phyloP scores from a whole-genome alignment of 2,113 vertebrate genomes.

The Hyla sarda region DNA sequence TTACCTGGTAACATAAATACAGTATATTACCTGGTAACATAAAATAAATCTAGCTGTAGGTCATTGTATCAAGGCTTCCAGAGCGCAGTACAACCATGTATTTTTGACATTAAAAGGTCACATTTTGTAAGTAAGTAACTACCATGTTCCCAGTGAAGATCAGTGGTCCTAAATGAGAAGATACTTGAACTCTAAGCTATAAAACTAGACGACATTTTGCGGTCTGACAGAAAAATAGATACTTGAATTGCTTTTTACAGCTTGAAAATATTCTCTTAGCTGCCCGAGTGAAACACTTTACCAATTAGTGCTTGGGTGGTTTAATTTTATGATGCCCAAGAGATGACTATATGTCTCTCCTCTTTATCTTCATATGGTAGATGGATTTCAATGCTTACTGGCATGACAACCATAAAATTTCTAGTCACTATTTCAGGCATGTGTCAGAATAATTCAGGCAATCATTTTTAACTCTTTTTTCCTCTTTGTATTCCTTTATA shows the following conservation, averaged over 20 bases:
- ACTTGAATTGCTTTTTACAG: slow-evolving; percentile 48
- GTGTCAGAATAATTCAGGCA: slow-evolving; percentile 34
- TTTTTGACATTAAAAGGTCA: neutral
- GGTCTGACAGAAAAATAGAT: slow-evolving; percentile 31
- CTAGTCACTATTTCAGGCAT: slow-evolving; percentile 24
- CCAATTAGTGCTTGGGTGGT: slow-evolving; percentile 48
- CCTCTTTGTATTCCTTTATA: neutral
- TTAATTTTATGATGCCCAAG: slow-evolving; percentile 57
- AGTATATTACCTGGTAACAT: no score
- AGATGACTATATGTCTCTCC: slow-evolving; percentile 48
- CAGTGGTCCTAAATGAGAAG: slow-evolving; percentile 31
- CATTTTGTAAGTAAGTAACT: neutral
- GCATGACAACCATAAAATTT: slow-evolving; percentile 42
- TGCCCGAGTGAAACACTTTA: slow-evolving; percentile 52
- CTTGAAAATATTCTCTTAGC: slow-evolving; percentile 54
- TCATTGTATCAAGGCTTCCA: no score
- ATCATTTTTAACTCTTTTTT: slow-evolving; percentile 37
- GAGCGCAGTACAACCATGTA: no score
- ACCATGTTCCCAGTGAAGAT: slow-evolving; percentile 18
- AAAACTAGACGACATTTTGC: slow-evolving; percentile 44
- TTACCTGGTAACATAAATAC: no score
- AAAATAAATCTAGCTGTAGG: no score
- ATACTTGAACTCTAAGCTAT: slow-evolving; percentile 24
- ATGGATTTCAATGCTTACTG: slow-evolving; percentile 53
- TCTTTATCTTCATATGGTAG: slow-evolving; percentile 43